phyloP scores from a whole-genome alignment of 2,888 invertebrate genomes.

The Zelleria hepariella region DNA sequence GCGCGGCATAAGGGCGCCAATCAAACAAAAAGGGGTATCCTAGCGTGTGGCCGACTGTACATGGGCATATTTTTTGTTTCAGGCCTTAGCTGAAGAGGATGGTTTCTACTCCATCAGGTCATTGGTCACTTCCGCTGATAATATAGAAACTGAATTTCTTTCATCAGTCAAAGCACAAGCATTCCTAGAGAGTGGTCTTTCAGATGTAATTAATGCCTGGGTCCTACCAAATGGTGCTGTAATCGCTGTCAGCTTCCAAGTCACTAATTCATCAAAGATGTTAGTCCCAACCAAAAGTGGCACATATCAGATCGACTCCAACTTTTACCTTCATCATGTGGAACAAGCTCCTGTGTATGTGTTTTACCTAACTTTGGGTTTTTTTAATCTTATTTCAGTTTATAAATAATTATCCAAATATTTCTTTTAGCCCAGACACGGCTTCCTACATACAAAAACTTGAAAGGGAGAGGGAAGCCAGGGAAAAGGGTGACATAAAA shows the following conservation, averaged over 20 bases:
- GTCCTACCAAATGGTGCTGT: slow-evolving; percentile 85
- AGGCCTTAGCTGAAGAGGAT: slow-evolving; percentile 52
- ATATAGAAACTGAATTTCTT: slow-evolving; percentile 76
- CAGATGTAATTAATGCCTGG: slow-evolving; percentile 84
- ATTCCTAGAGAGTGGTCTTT: slow-evolving; percentile 80
- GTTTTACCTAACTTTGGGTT: slow-evolving; percentile 2
- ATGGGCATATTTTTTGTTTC: slow-evolving; percentile 5
- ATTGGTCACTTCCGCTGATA: slow-evolving; percentile 77
- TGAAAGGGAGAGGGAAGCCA: slow-evolving; percentile 90
- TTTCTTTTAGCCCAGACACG: slow-evolving; percentile 86
- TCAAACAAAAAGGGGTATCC: no score
- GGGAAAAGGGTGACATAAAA: slow-evolving; percentile 90
- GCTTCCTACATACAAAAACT: slow-evolving; percentile 94
- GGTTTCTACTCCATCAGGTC: slow-evolving; percentile 83
- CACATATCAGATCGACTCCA: slow-evolving; percentile 76
- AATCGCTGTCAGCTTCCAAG: slow-evolving; percentile 76
- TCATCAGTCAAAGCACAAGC: slow-evolving; percentile 86
- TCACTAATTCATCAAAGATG: slow-evolving; percentile 38
- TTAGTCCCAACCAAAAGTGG: slow-evolving; percentile 17
- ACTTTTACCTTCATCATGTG: slow-evolving; percentile 83
- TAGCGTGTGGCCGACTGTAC: no score
- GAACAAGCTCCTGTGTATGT: slow-evolving; percentile 83
- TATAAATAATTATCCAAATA: no score
- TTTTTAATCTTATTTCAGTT: no score
- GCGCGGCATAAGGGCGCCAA: no score